Conservation (phyloP, 2,113 vertebrate genomes). For the Sakesphorus luctuosus region DNA sequence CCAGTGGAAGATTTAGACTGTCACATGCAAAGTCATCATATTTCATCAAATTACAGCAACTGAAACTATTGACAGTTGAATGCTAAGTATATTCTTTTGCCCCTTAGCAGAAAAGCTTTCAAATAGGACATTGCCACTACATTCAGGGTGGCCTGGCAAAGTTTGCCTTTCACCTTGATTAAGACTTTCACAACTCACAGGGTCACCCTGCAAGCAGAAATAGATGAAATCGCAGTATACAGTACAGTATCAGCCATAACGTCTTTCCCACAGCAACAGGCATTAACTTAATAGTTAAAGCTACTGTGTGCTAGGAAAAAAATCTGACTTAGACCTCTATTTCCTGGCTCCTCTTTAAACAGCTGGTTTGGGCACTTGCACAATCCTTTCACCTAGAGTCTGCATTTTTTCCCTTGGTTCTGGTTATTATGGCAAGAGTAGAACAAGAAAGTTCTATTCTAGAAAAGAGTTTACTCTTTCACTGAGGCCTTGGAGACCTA, state of each 20-base stretch:
- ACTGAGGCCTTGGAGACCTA: background rate
- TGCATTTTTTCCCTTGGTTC: background rate
- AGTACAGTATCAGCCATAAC: background rate
- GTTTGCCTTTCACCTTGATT: background rate
- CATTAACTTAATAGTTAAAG: background rate
- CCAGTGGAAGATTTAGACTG: background rate
- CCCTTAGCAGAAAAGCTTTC: background rate
- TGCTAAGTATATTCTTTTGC: background rate
- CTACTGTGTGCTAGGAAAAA: background rate
- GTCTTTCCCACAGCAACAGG: background rate
- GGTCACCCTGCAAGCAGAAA: background rate
- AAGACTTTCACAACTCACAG: background rate
- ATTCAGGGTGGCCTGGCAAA: background rate
- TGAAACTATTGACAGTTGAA: background rate
- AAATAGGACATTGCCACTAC: background rate
- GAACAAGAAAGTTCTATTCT: background rate
- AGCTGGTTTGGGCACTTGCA: background rate
- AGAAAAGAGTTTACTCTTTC: background rate
- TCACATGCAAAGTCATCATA: background rate
- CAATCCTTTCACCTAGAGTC: background rate
- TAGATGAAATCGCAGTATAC: background rate
- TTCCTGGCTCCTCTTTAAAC: background rate
- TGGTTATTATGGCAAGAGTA: background rate
- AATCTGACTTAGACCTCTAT: background rate
- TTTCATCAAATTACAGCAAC: constrained; percentile 10